Evolutionary conservation across 2,113 vertebrate genomes (phyloP), one percentile per base, ranked within the genome.

Genomic region (Mus pahari): DNA sequence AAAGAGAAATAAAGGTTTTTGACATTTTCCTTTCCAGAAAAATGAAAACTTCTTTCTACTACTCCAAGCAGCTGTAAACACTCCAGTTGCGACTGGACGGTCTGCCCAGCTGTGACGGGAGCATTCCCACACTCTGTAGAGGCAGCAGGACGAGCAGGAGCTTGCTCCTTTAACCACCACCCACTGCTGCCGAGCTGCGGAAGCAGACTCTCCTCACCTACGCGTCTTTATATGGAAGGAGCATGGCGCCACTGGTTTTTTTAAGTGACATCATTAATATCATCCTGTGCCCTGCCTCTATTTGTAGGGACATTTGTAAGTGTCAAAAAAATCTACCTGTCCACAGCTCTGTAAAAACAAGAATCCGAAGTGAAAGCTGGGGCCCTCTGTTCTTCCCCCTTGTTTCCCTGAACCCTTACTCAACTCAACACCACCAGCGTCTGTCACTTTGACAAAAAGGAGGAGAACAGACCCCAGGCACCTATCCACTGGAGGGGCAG

Each of bases 1-100:
- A 98, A 98, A 97, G 53, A 92, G 97, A 98, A 98, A 86, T 97
- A 98, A 98, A 98, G 97, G 96, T 90, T 97, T 98, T 97, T 93
- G 95, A 97, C 97, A 97, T 93, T 97, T 97, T 97, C 89, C 95
- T 96, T 81, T 96, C 96, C 94, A 97, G 94, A 92, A 97, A 96
- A 94, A 77, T 8, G 42, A 11, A 95, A 87, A 88, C 48, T 7
- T 87, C 48, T 83, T 84, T 78, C 87, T 86, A 31, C 22, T 68
- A 50, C 68, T 75, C 60, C n/a, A 86, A 64, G 73, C 83, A 62
- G 62, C 3, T 50, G 62, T 68, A 39, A 26, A 91, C 8, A 94
- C 62, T 73, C 3, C 0, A 78, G 45, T 53, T 89, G 89, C 53
- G 60, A 68, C 11, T 8, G 5, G 81, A 84, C 60, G 24, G 78